phyloP scores from a whole-genome alignment of 2,888 invertebrate species.

The Pyrrhosoma nymphula region DNA sequence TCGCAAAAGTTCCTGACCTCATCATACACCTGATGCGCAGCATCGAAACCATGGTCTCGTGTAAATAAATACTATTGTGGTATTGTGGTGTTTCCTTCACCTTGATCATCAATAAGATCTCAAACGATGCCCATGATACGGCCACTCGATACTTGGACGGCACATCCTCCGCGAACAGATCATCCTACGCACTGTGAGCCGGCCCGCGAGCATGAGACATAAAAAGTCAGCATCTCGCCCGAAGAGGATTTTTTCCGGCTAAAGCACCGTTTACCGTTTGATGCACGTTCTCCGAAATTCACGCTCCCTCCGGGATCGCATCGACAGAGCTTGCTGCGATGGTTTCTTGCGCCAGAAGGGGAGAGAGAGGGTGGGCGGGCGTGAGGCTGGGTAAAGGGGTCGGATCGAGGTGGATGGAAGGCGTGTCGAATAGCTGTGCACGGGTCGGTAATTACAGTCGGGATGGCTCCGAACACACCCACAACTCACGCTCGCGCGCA shows the following conservation, averaged over 20 bases:
- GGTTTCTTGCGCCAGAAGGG: background rate
- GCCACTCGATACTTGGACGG: too few species aligned
- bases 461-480: background rate
- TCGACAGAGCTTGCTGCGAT: background rate
- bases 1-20: too few species aligned
- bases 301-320: background rate
- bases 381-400: background rate
- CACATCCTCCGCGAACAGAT: too few species aligned
- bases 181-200: too few species aligned
- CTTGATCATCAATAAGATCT: too few species aligned
- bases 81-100: too few species aligned
- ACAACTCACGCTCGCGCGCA: background rate
- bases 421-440: background rate
- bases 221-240: background rate
- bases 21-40: too few species aligned
- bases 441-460: slow-evolving; percentile 4
- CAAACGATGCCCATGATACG: too few species aligned
- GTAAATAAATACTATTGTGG: too few species aligned
- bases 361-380: background rate
- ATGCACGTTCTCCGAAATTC: background rate
- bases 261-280: background rate
- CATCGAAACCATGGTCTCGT: too few species aligned
- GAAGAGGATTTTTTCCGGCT: background rate
- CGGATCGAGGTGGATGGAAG: too few species aligned
- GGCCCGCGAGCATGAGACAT: too few species aligned